phyloP scores from a whole-genome alignment of 2,888 invertebrate species.

The Steinernema carpocapsae region DNA sequence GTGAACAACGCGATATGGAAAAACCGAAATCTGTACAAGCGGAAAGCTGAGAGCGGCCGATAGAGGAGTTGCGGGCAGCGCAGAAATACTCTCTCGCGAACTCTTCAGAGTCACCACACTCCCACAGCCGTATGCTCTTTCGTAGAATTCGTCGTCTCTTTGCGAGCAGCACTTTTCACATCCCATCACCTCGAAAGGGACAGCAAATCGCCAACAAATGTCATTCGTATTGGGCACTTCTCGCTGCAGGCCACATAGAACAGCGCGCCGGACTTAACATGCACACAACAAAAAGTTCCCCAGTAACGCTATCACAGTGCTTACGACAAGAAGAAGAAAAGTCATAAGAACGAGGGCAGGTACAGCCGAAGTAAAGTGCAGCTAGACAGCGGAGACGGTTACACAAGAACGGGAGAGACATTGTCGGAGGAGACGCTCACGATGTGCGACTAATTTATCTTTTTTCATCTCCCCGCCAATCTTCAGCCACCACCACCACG shows the following conservation, averaged over 20 bases:
- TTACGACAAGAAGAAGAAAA: neutral
- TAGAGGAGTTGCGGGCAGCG: neutral
- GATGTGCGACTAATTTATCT: conserved; percentile 28
- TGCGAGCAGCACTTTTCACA: conserved; percentile 24
- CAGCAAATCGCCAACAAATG: neutral
- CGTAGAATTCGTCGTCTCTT: conserved; percentile 14
- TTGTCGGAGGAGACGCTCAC: neutral
- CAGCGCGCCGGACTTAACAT: neutral
- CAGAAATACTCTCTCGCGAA: neutral
- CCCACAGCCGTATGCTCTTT: neutral
- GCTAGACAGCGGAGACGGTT: conserved; percentile 21
- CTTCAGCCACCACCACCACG: neutral
- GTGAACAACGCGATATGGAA: neutral
- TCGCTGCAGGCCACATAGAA: neutral
- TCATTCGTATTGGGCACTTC: conserved; percentile 8
- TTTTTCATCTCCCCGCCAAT: conserved; percentile 20
- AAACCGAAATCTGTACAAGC: neutral
- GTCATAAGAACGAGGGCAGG: conserved; percentile 27
- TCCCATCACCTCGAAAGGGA: conserved; percentile 9
- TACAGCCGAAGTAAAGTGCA: conserved; percentile 17
- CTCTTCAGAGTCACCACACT: conserved; percentile 16
- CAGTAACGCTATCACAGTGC: neutral
- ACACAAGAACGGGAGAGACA: conserved; percentile 24
- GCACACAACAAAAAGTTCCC: conserved; percentile 9
- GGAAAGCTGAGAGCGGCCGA: neutral